Evolutionary conservation across 1,140 invertebrate species (phyloP).

Genomic region (Eriocheir sinensis): DNA sequence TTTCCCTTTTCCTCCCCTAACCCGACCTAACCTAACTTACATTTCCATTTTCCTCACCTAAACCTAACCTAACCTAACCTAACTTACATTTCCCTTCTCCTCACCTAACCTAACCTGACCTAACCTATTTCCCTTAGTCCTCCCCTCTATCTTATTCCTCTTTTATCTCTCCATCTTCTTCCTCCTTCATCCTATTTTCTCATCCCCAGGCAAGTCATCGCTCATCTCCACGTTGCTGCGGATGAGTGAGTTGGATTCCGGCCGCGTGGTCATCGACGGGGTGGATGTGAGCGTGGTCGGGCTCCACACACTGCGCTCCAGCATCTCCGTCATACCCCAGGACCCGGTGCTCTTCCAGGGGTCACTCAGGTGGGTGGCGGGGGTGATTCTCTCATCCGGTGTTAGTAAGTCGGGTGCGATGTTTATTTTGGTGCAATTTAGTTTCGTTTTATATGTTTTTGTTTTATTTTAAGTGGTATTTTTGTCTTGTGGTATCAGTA

Average conservation of each 20-base stretch:
- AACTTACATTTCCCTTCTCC: too few species aligned
- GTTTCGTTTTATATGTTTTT: too few species aligned
- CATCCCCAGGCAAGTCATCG: conserved; percentile 81
- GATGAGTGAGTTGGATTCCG: conserved; percentile 80
- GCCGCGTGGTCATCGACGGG: conserved; percentile 81
- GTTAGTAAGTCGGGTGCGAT: conserved; percentile 39
- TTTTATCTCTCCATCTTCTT: neutral
- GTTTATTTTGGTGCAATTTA: neutral
- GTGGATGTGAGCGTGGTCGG: conserved; percentile 82
- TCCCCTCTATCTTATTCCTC: neutral
- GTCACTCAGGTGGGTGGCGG: conserved; percentile 82
- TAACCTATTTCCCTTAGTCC: too few species aligned
- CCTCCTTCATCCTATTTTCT: conserved; percentile 3
- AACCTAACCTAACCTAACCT: too few species aligned
- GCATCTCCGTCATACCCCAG: conserved; percentile 82
- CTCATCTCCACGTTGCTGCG: conserved; percentile 80
- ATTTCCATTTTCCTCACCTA: too few species aligned
- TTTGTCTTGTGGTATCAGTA: too few species aligned
- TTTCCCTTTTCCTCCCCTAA: too few species aligned
- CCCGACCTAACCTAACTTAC: too few species aligned
- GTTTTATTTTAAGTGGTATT: too few species aligned
- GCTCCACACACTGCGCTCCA: conserved; percentile 82
- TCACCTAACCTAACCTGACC: too few species aligned
- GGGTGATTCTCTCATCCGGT: neutral
- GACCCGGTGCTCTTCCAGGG: conserved; percentile 84